These are phyloP conservation scores for Drosophila paramelanica DNA, from an alignment of 2,888 invertebrate species.

Conservation along the genomic window DNA sequence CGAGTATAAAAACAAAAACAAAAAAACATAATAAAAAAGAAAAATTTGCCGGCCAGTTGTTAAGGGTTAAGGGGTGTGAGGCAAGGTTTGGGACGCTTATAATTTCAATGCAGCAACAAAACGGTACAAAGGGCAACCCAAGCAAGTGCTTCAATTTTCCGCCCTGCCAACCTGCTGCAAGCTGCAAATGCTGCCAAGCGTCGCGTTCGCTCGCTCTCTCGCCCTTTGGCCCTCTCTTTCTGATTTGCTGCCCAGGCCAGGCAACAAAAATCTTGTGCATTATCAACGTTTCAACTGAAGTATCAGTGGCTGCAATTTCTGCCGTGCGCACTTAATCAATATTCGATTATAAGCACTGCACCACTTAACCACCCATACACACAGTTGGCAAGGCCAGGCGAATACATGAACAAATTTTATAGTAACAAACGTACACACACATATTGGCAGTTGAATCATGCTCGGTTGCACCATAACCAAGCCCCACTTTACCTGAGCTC, in stretches of 20 bases:
- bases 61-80: slow-evolving; percentile 3
- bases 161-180: slow-evolving; percentile 67
- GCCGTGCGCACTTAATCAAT: slow-evolving; percentile 72
- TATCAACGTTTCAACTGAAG: slow-evolving; percentile 78
- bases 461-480: slow-evolving; percentile 30
- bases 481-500: neutral
- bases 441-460: slow-evolving; percentile 77
- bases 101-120: slow-evolving; percentile 58
- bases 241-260: slow-evolving; percentile 14
- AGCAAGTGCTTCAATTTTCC: slow-evolving; percentile 77
- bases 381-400: slow-evolving; percentile 26
- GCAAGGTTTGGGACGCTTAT: slow-evolving; percentile 21
- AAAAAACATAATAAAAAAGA: slow-evolving; percentile 2
- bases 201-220: slow-evolving; percentile 5
- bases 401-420: slow-evolving; percentile 27
- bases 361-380: slow-evolving; percentile 15
- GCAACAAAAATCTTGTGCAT: slow-evolving; percentile 58
- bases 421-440: slow-evolving; percentile 46
- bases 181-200: slow-evolving; percentile 29
- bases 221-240: neutral
- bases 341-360: slow-evolving; percentile 67
- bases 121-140: slow-evolving; percentile 29
- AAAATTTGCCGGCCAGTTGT: slow-evolving; percentile 34
- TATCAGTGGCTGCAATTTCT: slow-evolving; percentile 57
- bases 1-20: slow-evolving; percentile 34